Evolutionary conservation across 2,888 invertebrate species (phyloP).

Genomic region (Sphecodes monilicornis): DNA sequence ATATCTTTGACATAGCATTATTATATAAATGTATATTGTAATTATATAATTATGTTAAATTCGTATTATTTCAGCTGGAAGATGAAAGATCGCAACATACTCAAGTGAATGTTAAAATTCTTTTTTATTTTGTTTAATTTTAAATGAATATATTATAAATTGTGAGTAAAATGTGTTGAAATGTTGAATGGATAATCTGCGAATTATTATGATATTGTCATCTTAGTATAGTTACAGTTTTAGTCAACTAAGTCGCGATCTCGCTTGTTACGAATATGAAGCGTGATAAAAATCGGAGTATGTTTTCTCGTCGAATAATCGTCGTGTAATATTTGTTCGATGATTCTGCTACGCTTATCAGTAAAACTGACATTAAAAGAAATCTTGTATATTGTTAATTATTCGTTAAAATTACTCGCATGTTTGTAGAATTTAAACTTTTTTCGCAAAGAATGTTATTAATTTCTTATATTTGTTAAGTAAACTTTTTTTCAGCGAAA

Average conservation of each 20-base stretch:
- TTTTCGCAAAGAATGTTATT: conserved; percentile 6
- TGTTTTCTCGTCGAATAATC: conserved; percentile 42
- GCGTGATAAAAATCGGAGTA: conserved; percentile 9
- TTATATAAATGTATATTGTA: conserved; percentile 72
- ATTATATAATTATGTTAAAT: conserved; percentile 69
- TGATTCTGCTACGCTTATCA: conserved; percentile 60
- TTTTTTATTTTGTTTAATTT: conserved; percentile 69
- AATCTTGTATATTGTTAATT: conserved; percentile 45
- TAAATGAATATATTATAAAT: conserved; percentile 47
- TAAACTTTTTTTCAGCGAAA: conserved; percentile 17
- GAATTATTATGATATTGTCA: conserved; percentile 56
- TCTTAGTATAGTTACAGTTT: conserved; percentile 74
- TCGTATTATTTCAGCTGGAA: conserved; percentile 66
- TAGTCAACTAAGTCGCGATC: conserved; percentile 73
- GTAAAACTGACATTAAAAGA: conserved; percentile 61
- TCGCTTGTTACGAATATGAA: conserved; percentile 66
- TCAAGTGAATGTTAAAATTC: conserved; percentile 69
- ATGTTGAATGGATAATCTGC: conserved; percentile 51
- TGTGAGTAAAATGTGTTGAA: conserved; percentile 49
- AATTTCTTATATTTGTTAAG: conserved; percentile 23
- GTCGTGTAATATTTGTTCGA: conserved; percentile 60
- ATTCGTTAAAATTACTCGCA: conserved; percentile 29
- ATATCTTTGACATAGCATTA: conserved; percentile 69
- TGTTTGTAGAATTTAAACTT: conserved; percentile 24
- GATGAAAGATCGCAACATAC: conserved; percentile 63